These are phyloP conservation scores for Lepus americanus DNA, from an alignment of 2,113 vertebrate genomes.

Conservation along the genomic window DNA sequence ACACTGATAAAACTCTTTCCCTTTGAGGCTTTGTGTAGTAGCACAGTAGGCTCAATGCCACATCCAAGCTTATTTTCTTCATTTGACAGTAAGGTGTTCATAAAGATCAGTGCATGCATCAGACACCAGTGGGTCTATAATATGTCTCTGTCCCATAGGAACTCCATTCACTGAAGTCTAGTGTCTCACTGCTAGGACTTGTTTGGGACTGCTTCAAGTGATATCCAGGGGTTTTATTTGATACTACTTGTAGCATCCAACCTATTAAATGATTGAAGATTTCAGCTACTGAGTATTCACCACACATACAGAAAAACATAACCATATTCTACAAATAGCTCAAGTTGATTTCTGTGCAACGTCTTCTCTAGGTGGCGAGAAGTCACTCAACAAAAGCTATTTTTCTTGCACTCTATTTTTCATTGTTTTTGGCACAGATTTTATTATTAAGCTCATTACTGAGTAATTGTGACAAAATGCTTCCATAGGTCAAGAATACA, in stretches of 20 bases:
- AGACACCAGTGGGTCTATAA: not conserved
- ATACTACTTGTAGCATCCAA: not conserved
- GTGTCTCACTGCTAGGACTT: not conserved
- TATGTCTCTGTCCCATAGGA: not conserved
- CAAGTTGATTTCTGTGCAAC: not conserved
- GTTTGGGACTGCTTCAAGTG: not conserved
- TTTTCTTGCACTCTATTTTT: not conserved
- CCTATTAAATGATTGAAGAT: not conserved
- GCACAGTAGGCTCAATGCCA: not conserved
- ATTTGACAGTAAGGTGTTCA: not conserved
- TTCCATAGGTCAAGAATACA: conserved; percentile 1
- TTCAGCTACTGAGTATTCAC: not conserved
- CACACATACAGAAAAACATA: not conserved
- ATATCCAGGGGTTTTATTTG: not conserved
- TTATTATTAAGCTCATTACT: not conserved
- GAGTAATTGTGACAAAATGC: not conserved
- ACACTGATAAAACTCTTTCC: not conserved
- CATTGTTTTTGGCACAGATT: not conserved
- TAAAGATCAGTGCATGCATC: not conserved
- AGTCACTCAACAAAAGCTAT: not conserved
- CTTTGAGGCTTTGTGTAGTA: not conserved
- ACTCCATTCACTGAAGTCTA: not conserved
- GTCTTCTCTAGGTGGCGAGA: not conserved
- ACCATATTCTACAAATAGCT: not conserved
- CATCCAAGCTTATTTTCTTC: not conserved